Conservation (phyloP, 2,113 vertebrate genomes). For the Tretioscincus oriximinensis region DNA sequence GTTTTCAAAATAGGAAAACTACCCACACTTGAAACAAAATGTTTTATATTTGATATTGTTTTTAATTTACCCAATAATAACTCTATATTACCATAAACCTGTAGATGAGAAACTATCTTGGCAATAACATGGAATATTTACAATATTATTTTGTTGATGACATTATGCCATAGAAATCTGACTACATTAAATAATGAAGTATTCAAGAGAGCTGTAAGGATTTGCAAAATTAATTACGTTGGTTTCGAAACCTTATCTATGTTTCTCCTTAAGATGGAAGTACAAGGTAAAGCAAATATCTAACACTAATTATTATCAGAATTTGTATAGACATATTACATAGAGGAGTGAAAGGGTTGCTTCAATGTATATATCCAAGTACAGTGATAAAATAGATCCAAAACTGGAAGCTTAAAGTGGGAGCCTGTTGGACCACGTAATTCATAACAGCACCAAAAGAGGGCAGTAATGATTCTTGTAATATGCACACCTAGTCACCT, state of each 20-base stretch:
- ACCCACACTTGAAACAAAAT: not conserved
- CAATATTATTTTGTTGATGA: not conserved
- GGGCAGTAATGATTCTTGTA: conserved; percentile 3
- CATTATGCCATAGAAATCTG: not conserved
- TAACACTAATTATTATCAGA: conserved; percentile 40
- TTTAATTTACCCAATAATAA: not conserved
- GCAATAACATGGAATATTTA: accelerated
- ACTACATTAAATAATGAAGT: not conserved
- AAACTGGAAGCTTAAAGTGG: not conserved
- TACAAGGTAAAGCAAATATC: conserved; percentile 21
- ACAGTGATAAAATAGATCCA: not conserved
- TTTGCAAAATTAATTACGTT: not conserved
- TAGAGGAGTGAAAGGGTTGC: not conserved
- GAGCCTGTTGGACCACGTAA: not conserved
- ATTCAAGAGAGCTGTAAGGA: not conserved
- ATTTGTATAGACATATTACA: conserved; percentile 24
- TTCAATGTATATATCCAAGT: too few relatives aligned
- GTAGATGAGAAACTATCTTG: not conserved
- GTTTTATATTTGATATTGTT: too few relatives aligned
- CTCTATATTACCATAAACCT: not conserved
- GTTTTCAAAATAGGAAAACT: not conserved
- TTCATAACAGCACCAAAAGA: conserved; percentile 25
- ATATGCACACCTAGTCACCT: not conserved
- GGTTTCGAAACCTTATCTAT: conserved; percentile 1
- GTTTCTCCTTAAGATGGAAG: conserved; percentile 25